Evolutionary conservation across 1,140 invertebrate genomes (phyloP).

Genomic region (Acyrthosiphon pisum): DNA sequence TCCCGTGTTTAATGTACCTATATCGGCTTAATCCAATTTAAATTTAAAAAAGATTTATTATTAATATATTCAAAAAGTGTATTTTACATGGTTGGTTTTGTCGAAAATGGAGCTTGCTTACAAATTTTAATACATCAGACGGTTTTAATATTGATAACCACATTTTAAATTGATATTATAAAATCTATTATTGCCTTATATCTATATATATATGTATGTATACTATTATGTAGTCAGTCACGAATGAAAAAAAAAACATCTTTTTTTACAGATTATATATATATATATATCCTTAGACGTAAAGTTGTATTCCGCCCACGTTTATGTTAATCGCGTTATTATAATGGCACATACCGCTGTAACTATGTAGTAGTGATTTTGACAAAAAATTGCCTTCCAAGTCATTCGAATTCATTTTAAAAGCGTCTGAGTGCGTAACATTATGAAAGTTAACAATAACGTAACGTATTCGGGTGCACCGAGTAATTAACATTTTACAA

Average conservation of each 20-base stretch:
- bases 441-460: slow-evolving; percentile 7
- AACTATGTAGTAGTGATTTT: slow-evolving; percentile 20
- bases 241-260: background rate
- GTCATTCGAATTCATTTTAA: background rate
- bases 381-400: slow-evolving; percentile 2
- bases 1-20: background rate
- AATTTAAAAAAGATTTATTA: background rate
- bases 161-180: background rate
- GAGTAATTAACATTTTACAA: slow-evolving; percentile 44
- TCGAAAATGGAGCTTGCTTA: background rate
- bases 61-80: background rate
- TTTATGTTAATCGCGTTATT: slow-evolving; percentile 16
- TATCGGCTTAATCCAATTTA: background rate
- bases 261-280: background rate
- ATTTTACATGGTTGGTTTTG: background rate
- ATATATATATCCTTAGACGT: background rate
- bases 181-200: background rate
- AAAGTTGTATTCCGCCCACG: background rate
- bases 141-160: background rate
- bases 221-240: background rate
- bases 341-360: background rate
- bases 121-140: background rate
- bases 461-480: slow-evolving; percentile 13
- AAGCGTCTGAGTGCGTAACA: background rate
- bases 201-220: background rate